Base-by-base conservation (phyloP, 2,797 vertebrate species). In the Anabas testudineus region DNA sequence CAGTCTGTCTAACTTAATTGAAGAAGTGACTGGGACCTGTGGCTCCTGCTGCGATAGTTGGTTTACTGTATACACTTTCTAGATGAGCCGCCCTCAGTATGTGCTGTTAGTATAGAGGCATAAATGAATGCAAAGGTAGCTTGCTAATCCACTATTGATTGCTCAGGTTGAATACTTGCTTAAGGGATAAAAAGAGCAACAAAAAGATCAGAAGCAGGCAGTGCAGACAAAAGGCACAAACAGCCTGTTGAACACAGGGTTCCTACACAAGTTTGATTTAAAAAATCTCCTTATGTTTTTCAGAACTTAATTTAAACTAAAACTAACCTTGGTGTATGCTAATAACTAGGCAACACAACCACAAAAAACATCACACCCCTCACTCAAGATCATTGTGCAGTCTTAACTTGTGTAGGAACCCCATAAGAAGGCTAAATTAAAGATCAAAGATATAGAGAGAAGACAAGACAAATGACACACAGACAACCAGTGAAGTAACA, bases 371-470 rank as follows among this genome's bases (percentile, higher is more conserved):
- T 16, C n/a, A 55, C 13, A 19, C 37, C 1, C 28, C 21, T n/a
- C 13, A 16, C 0, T 10, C 18, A n/a, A 21, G 22, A 39, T 45
- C 15, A 42, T 19, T 61, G 2, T 10, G 30, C 10, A 19, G 9
- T 54, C 52, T 46, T 21, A 0, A 14, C 12, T 34, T 71, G 80
- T 78, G 67, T 57, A 75, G 76, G 83, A 90, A 82, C 71, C 78
- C 58, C 5, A 49, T 16, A 37, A 41, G 10, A 42, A 59, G n/a
- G 21, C 6, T 0, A 1, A 74, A 22, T 14, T 5, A 58, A 36
- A 67, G 10, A 53, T n/a, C 0, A 54, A 36, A 63, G 55, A 66
- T 30, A 37, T 16, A 42, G 18, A 71, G 36, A 62, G 10, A 53
- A 68, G 37, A 75, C 52, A 64, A 61, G 53, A 78, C 42, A 16